Conservation (phyloP, 2,888 invertebrate genomes). For the Rhorus exstirpatorius region DNA sequence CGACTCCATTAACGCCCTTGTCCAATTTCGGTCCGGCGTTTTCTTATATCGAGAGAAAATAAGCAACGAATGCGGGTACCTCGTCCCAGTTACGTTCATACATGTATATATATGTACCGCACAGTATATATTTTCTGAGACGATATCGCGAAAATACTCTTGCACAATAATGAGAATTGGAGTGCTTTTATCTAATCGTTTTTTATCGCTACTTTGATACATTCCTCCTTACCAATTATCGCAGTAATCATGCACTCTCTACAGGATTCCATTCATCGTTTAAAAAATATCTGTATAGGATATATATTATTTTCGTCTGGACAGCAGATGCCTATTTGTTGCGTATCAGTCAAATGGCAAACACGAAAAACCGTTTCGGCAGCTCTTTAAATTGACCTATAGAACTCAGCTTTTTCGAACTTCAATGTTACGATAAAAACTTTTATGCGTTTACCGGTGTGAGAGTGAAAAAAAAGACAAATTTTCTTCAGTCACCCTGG, state of each 20-base stretch:
- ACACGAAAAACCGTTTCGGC: no score
- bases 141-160: constrained; percentile 9
- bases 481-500: neutral
- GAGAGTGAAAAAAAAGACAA: neutral
- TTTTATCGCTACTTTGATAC: constrained; percentile 37
- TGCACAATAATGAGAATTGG: constrained; percentile 25
- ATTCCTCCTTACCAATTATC: constrained; percentile 4
- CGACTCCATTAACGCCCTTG: constrained; percentile 52
- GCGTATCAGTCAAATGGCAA: no score
- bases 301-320: no score
- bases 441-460: no score
- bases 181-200: constrained; percentile 51
- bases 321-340: no score
- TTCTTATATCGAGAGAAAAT: neutral
- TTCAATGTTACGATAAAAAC: no score
- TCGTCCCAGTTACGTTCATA: neutral
- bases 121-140: constrained; percentile 10
- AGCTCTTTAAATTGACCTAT: no score
- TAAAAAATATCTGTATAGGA: no score
- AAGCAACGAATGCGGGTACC: neutral
- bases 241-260: constrained; percentile 26
- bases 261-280: no score
- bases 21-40: constrained; percentile 2
- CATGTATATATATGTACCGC: neutral
- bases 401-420: no score